Percentiles rank a stretch among this genome's conserved stretches.
Conservation (phyloP, 23 tunicate genomes). For the Aplidium turbinatum region DNA sequence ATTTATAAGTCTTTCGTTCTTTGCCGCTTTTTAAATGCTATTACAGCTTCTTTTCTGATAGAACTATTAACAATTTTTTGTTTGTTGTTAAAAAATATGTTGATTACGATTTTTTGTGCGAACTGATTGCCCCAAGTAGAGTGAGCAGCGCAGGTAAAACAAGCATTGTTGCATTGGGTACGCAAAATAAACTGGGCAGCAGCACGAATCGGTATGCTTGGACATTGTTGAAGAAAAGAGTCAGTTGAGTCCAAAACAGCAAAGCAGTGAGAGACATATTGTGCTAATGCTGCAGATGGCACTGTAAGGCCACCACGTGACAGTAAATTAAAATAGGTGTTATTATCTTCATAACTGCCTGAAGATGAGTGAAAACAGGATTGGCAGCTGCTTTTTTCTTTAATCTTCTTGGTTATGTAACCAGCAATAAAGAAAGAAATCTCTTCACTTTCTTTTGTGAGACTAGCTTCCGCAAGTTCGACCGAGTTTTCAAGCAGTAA, state of each 20-base stretch:
- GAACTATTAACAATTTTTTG: conserved; percentile 6
- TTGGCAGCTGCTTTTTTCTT: conserved; percentile 2
- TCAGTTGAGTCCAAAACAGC: conserved; percentile 7
- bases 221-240: not conserved
- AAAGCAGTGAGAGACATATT: conserved; percentile 10
- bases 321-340: not conserved
- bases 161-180: not conserved
- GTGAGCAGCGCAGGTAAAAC: conserved; percentile 3
- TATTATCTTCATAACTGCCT: not conserved
- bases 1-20: not conserved
- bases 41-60: not conserved
- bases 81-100: conserved; percentile 8
- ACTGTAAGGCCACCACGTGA: conserved; percentile 12
- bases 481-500: not conserved
- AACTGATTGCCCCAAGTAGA: not conserved
- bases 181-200: conserved; percentile 15
- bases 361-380: not conserved
- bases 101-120: not conserved
- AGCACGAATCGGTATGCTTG: not conserved
- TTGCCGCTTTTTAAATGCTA: conserved; percentile 2
- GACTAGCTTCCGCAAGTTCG: not conserved
- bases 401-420: conserved; percentile 17
- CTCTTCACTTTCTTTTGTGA: conserved; percentile 3
- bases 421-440: conserved; percentile 15
- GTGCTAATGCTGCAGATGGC: not conserved